Evolutionary conservation across 2,113 vertebrate species (phyloP).

Genomic region (Hyperoodon ampullatus): DNA sequence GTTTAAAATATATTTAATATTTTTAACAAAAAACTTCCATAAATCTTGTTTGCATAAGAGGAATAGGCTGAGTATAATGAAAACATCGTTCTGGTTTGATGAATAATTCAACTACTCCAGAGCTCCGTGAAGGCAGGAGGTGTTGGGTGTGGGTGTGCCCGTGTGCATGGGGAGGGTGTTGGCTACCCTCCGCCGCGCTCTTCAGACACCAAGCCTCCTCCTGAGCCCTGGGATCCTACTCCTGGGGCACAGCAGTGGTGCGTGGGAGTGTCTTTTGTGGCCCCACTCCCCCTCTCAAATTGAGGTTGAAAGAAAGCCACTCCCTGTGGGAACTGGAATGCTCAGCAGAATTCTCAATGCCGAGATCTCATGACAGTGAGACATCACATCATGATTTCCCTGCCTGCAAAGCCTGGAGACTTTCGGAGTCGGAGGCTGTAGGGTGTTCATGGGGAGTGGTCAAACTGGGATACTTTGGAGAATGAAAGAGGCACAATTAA

Average conservation of each 20-base stretch:
- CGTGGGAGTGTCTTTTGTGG: too few relatives aligned
- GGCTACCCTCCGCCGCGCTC: background rate
- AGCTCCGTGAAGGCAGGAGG: background rate
- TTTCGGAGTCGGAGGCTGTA: background rate
- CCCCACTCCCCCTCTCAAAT: background rate
- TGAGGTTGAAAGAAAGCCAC: background rate
- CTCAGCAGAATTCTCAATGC: background rate
- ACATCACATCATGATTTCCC: background rate
- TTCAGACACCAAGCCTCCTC: background rate
- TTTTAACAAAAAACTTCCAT: background rate
- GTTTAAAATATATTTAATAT: background rate
- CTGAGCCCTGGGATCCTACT: background rate
- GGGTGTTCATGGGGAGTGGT: background rate
- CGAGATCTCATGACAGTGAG: background rate
- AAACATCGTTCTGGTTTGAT: background rate
- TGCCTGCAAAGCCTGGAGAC: background rate
- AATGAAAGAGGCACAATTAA: background rate
- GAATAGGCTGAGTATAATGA: background rate
- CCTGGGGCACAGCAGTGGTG: background rate
- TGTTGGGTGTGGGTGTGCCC: too few relatives aligned
- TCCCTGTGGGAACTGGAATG: background rate
- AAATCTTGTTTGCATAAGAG: background rate
- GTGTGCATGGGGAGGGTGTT: background rate
- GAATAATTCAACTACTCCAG: background rate
- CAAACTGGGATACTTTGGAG: background rate